Base-by-base conservation (phyloP, 2,113 vertebrate species). In the Pachycephala philippinensis region DNA sequence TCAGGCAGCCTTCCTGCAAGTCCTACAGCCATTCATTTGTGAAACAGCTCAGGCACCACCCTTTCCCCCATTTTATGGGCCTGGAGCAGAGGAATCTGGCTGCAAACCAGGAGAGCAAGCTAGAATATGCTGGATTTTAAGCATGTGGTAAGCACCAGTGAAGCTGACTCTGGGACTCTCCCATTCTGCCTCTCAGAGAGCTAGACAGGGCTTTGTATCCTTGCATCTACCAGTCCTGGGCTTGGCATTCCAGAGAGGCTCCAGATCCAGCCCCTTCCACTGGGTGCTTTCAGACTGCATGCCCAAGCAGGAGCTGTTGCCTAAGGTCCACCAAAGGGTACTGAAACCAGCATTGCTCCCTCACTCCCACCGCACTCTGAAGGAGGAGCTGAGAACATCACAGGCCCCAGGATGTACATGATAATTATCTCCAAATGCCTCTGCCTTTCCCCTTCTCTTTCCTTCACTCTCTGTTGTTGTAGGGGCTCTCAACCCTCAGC, bases 251-350 rank as follows among this genome's bases (percentile, higher is more conserved):
- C 30, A 31, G 64, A 31, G 64, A 80, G 31, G 10, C 28, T 40
- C 42, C 14, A 22, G 26, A 40, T 13, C 13, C 20, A 59, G n/a
- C 26, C 15, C 0, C 0, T 35, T 85, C 31, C 35, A 33, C 11
- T 2, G 4, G 7, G 11, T 4, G 0, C 42, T 68, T 88, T 15
- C 31, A 60, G 45, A 52, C 37, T 37, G 37, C 33, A 44, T 19
- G 37, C 11, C 27, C 15, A 76, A 57, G 33, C 27, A 35, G 30
- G 8, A 90, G 33, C 15, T 17, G 20, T 26, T 60, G 19, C 22
- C 65, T 44, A 24, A 54, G 56, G 14, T 9, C 1, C 2, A 27
- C 20, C 2, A 8, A 59, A 68, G 11, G 7, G 7, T 23, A 30
- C 23, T 0, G 0, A 72, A 40, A 61, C 7, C 5, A 8, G 13